A percentile compares a stretch with the other conserved stretches of the same genome.
Conservation (phyloP, 2,113 vertebrate species). For the Eulacestoma nigropectus region DNA sequence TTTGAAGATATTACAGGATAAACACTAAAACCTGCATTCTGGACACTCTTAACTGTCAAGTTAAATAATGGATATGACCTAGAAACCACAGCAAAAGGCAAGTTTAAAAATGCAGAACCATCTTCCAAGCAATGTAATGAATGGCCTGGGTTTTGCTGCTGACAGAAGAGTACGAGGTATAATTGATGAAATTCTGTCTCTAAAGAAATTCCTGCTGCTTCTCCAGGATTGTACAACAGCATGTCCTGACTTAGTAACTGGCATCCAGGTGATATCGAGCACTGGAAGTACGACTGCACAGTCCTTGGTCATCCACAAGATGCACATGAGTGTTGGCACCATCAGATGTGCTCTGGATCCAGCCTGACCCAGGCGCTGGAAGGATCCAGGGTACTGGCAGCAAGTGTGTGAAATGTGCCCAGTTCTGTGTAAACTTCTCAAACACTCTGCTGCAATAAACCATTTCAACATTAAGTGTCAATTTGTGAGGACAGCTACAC, state of each 20-base stretch:
- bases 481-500: background rate
- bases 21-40: background rate
- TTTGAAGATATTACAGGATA: background rate
- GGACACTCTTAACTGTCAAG: background rate
- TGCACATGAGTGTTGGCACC: background rate
- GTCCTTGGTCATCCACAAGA: background rate
- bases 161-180: background rate
- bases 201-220: background rate
- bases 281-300: fast-evolving
- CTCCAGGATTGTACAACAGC: background rate
- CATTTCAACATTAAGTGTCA: background rate
- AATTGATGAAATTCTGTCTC: background rate
- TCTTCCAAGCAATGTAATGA: background rate
- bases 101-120: background rate
- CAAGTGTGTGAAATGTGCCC: background rate
- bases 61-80: background rate
- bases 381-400: background rate
- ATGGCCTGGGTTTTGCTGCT: background rate
- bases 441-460: background rate
- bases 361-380: background rate
- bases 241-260: background rate
- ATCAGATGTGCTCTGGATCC: background rate
- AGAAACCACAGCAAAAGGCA: background rate
- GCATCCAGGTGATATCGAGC: background rate
- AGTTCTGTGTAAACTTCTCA: background rate